Evolutionary conservation across 2,797 vertebrate species (phyloP), one percentile per base, ranked within the genome.

Genomic region (Pachyuromys duprasi): DNA sequence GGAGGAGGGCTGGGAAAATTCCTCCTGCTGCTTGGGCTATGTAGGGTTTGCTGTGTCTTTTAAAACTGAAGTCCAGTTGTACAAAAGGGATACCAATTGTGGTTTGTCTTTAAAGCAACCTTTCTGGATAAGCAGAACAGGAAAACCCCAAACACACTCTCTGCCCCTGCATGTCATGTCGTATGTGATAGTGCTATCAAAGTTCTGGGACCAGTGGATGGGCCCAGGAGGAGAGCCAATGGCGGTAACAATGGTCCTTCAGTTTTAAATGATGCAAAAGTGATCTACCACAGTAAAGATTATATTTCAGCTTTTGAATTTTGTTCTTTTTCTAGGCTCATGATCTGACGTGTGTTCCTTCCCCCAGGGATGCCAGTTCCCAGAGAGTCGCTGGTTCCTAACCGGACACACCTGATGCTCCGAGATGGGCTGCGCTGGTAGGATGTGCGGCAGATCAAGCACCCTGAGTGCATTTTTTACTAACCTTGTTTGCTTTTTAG

Each of bases 1-100:
- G 89, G 86, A 93, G 95, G 90, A 97, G 63, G 96, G 95, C 95
- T 97, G 96, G 94, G 96, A 97, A 95, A 95, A 95, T 97, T 83
- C 70, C 45, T 90, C 93, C 76, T 72, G 89, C 63, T 96, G 86
- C 49, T 94, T 94, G 45, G 62, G 93, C 86, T 84, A 90, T 12
- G 78, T 63, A 86, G 91, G 17, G 53, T 75, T 97, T 93, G 49
- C 94, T 95, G 70, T 17, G 69, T 36, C 63, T 78, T 93, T 92
- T 55, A 74, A 96, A 96, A 93, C 15, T 79, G 3, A 45, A 83
- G 36, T 45, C 49, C 28, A 69, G 49, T 94, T 88, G 62, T 45
- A 94, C 8, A 92, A 65, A n/a, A 39, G 15, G 14, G 22, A 65
- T 70, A 86, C 55, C 42, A 70, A 60, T 84, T 72, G 49, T 15